Evolutionary conservation across 2,113 vertebrate species (phyloP), one percentile per base, ranked within the genome.

Genomic region (Axis porcinus): DNA sequence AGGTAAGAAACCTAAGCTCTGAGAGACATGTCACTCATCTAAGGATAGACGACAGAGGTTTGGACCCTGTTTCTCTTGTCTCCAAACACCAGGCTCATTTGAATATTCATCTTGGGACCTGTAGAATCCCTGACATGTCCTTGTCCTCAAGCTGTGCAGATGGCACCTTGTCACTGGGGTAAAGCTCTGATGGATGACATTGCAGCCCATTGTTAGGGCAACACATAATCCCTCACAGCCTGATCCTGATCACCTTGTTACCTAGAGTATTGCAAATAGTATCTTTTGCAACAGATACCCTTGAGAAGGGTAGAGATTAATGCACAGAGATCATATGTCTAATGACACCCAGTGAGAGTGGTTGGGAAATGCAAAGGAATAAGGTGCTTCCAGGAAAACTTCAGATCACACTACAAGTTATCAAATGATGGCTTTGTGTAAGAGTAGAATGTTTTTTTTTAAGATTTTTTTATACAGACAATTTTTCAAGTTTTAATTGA

Each of bases 81-180:
- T 83, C 70, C 45, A 40, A 74, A 13, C 7, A 5, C 14, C 28
- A 17, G 33, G 6, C 19, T 58, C 19, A 28, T 36, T 19, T 82
- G 25, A 43, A 33, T 5, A 58, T 93, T 85, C 23, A 13, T 47
- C 30, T 50, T 43, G 25, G 5, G 6, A 28, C 16, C 7, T 28
- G 1, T 21, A 3, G 10, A 40, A 54, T 13, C 3, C 3, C 9
- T 21, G 36, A 54, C 7, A 5, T 30, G 2, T 2, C 2, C 3
- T 36, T 50, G 12, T 50, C 52, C 52, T 92, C 43, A 27, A 13
- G 27, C 8, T 70, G n/a, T 55, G n/a, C 15, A 55, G 52, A 14
- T 47, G 19, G 10, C 36, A 84, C 55, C 43, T 45, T 36, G 33
- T 33, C 43, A 8, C 25, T 16, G 55, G 47, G 23, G 2, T 14